A percentile compares a stretch with the other conserved stretches of the same genome.
phyloP scores from a whole-genome alignment of 2,113 vertebrate genomes.

The Rhegmatorhina hoffmannsi region DNA sequence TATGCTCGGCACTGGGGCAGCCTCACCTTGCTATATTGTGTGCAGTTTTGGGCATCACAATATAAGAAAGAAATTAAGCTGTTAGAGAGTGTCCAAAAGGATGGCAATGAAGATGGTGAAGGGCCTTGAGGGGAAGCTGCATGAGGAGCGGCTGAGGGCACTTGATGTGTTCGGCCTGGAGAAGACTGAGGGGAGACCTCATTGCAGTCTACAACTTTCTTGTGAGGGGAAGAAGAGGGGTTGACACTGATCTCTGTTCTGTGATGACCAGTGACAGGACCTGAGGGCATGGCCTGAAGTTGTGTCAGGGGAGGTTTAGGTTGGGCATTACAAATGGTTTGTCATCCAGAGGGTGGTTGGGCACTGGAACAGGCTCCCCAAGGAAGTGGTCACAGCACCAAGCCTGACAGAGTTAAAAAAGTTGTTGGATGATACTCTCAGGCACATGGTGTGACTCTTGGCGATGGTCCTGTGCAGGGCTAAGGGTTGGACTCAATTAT shows the following conservation, averaged over 20 bases:
- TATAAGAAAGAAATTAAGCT: not conserved
- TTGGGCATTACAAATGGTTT: too few relatives aligned
- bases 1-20: not conserved
- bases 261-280: not conserved
- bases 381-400: too few relatives aligned
- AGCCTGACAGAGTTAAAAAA: too few relatives aligned
- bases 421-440: too few relatives aligned
- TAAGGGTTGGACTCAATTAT: too few relatives aligned
- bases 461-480: too few relatives aligned
- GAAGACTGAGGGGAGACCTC: not conserved
- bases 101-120: not conserved
- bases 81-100: not conserved
- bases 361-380: too few relatives aligned
- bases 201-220: not conserved
- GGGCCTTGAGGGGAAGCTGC: not conserved
- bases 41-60: not conserved
- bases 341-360: too few relatives aligned
- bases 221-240: not conserved
- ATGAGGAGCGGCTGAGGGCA: not conserved
- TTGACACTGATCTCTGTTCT: not conserved
- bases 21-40: not conserved
- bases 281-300: not conserved
- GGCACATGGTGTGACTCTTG: too few relatives aligned
- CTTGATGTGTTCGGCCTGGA: not conserved
- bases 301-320: too few relatives aligned